Percentiles rank a stretch among this genome's conserved stretches.
Evolutionary conservation across 2,797 vertebrate genomes (phyloP).

Genomic region (Ara ararauna): DNA sequence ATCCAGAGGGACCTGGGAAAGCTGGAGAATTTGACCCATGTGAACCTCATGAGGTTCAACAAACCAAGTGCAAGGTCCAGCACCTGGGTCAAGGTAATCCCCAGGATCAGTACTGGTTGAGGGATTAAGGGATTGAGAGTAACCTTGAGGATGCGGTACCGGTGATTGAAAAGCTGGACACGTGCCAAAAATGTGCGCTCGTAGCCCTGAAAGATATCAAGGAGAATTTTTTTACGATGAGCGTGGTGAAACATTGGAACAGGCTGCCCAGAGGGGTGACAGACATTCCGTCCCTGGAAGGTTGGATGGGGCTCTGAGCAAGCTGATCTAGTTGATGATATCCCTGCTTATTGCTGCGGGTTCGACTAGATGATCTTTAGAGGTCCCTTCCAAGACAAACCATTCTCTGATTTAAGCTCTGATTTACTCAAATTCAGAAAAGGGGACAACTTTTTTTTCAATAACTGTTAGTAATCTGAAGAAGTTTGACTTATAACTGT

Average conservation of each 20-base stretch:
- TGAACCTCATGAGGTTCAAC: background rate
- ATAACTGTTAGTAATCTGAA: background rate
- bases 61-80: background rate
- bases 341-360: too few species aligned
- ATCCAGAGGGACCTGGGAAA: background rate
- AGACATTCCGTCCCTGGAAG: background rate
- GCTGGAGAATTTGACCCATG: rapidly evolving
- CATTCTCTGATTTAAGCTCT: background rate
- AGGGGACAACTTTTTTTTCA: background rate
- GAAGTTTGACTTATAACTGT: background rate
- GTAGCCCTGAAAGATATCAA: background rate
- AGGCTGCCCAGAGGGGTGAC: background rate
- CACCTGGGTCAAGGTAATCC: rapidly evolving
- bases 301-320: background rate
- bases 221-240: background rate
- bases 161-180: background rate
- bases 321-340: background rate
- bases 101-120: rapidly evolving
- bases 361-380: background rate
- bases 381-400: background rate
- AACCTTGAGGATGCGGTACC: background rate
- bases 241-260: background rate
- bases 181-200: background rate
- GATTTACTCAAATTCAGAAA: background rate
- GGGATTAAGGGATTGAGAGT: background rate